Conservation (phyloP, 2,797 vertebrate species). For the Nannoperca obscura region DNA sequence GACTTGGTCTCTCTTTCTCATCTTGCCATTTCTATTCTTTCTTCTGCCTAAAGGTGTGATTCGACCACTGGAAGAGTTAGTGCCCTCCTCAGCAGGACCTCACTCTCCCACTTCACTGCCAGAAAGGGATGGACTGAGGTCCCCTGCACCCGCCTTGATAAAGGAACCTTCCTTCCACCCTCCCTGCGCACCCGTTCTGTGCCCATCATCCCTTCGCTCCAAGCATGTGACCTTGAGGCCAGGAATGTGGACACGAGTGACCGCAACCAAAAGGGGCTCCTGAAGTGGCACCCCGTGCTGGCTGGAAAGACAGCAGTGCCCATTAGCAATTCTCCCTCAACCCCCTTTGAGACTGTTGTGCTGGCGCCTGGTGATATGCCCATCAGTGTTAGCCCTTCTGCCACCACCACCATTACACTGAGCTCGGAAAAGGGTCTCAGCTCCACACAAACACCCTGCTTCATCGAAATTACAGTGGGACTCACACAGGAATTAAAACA, state of each 20-base stretch:
- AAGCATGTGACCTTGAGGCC: conserved; percentile 74
- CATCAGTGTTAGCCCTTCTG: conserved; percentile 23
- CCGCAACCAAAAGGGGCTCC: conserved; percentile 37
- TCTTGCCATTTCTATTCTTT: conserved; percentile 44
- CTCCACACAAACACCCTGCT: conserved; percentile 44
- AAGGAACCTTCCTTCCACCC: conserved; percentile 71
- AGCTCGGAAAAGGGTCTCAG: conserved; percentile 56
- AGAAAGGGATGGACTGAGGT: conserved; percentile 82
- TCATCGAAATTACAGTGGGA: conserved; percentile 63
- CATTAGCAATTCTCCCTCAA: conserved; percentile 39
- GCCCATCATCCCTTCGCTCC: conserved; percentile 88
- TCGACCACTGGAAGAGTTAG: conserved; percentile 63
- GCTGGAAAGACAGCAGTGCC: conserved; percentile 34
- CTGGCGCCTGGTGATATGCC: conserved; percentile 33
- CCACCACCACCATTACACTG: conserved; percentile 20
- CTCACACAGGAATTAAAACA: conserved; percentile 70
- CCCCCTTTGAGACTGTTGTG: conserved; percentile 26
- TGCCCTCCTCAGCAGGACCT: conserved; percentile 73
- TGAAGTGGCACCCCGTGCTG: conserved; percentile 55
- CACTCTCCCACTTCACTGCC: conserved; percentile 66
- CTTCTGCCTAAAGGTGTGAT: conserved; percentile 73
- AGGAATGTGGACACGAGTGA: conserved; percentile 29
- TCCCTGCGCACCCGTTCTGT: conserved; percentile 81
- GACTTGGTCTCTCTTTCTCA: conserved; percentile 45
- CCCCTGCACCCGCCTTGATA: conserved; percentile 84